A percentile compares a stretch with the other conserved stretches of the same genome.
phyloP scores from a whole-genome alignment of 35 echinoderm and acorn worm genomes.

The Eucidaris tribuloides region DNA sequence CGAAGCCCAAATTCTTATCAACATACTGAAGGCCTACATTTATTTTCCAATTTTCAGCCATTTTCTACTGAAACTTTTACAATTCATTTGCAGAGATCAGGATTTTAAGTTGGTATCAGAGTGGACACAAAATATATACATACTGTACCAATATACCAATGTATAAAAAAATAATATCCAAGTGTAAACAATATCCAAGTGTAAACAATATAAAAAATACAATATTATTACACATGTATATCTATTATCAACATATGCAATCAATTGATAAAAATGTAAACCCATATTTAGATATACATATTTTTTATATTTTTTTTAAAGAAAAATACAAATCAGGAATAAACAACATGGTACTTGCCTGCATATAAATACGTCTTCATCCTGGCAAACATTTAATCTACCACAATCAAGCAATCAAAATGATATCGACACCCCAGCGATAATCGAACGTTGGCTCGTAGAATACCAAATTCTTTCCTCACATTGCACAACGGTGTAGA shows the following conservation, averaged over 20 bases:
- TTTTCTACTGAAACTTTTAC: too few relatives aligned
- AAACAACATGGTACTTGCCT: not conserved
- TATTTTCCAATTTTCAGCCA: too few relatives aligned
- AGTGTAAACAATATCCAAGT: not conserved
- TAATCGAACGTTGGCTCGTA: conserved; percentile 7
- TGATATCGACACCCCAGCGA: not conserved
- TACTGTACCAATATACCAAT: too few relatives aligned
- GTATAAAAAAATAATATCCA: too few relatives aligned
- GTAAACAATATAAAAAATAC: not conserved
- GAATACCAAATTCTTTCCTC: not conserved
- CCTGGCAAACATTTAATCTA: not conserved
- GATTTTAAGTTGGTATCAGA: too few relatives aligned
- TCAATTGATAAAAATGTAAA: not conserved
- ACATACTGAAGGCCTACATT: too few relatives aligned
- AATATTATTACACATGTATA: not conserved
- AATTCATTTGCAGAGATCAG: too few relatives aligned
- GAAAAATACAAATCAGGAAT: not conserved
- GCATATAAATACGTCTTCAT: conserved; percentile 17
- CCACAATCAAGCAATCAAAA: not conserved
- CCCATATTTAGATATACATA: not conserved
- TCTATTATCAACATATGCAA: not conserved
- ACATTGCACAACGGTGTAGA: not conserved
- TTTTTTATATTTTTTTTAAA: not conserved
- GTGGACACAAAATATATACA: too few relatives aligned
- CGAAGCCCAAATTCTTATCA: too few relatives aligned